Evolutionary conservation across 2,113 vertebrate genomes (phyloP).

Genomic region (Mixornis gularis): DNA sequence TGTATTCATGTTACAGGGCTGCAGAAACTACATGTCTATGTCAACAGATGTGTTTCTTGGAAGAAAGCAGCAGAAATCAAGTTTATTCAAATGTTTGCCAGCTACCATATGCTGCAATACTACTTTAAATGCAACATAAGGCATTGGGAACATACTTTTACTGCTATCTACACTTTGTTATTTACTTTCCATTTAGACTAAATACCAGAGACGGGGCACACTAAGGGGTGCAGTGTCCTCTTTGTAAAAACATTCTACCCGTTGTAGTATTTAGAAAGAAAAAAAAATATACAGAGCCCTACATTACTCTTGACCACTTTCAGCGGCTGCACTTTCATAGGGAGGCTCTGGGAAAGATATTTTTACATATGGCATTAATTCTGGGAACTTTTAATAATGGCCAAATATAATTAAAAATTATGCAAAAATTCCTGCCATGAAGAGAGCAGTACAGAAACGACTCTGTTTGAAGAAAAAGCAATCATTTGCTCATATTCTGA

Average conservation of each 20-base stretch:
- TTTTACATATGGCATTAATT: conserved; percentile 53
- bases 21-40: conserved; percentile 43
- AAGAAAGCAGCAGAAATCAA: conserved; percentile 62
- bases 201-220: conserved; percentile 59
- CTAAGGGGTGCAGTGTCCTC: conserved; percentile 34
- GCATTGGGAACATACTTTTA: conserved; percentile 31
- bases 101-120: conserved; percentile 56
- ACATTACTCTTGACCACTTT: not conserved
- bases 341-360: conserved; percentile 10
- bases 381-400: conserved; percentile 50
- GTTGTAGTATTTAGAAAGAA: conserved; percentile 35
- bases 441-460: conserved; percentile 30
- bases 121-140: conserved; percentile 56
- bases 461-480: conserved; percentile 44
- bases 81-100: conserved; percentile 53
- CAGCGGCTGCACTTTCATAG: not conserved
- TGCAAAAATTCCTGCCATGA: conserved; percentile 45
- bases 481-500: conserved; percentile 33
- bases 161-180: conserved; percentile 60
- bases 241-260: conserved; percentile 34
- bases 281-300: conserved; percentile 16
- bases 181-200: conserved; percentile 65
- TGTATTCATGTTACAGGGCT: conserved; percentile 18
- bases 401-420: conserved; percentile 54
- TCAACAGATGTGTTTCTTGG: conserved; percentile 64